Conservation (phyloP, 2,888 invertebrate genomes). For the Tachina grossa region DNA sequence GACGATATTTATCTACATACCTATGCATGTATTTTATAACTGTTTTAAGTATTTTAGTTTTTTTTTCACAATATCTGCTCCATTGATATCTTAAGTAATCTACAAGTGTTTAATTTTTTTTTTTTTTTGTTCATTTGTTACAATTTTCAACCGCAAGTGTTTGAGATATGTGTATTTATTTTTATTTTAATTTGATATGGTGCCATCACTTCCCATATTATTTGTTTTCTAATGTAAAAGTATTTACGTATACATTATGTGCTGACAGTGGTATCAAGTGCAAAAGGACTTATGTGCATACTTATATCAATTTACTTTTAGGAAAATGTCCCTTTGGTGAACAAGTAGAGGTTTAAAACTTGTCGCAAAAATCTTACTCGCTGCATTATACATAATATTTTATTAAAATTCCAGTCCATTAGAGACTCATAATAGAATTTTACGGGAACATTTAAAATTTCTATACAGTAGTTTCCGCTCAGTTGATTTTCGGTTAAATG, state of each 20-base stretch:
- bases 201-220: constrained; percentile 53
- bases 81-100: constrained; percentile 50
- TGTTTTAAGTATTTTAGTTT: constrained; percentile 20
- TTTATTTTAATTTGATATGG: constrained; percentile 56
- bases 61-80: constrained; percentile 2
- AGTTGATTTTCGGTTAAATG: too few relatives aligned
- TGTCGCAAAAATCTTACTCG: too few relatives aligned
- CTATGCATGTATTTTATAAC: neutral
- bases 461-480: too few relatives aligned
- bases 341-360: too few relatives aligned
- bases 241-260: constrained; percentile 31
- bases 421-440: too few relatives aligned
- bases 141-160: constrained; percentile 63
- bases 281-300: constrained; percentile 23
- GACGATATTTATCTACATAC: neutral
- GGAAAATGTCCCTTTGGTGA: neutral
- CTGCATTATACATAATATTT: too few relatives aligned
- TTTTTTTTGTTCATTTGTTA: constrained; percentile 29
- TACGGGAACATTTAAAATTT: too few relatives aligned
- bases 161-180: constrained; percentile 53
- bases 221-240: constrained; percentile 54
- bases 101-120: constrained; percentile 60
- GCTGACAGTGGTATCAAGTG: neutral
- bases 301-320: neutral
- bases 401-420: too few relatives aligned